These are phyloP conservation scores for Nephrocerus scutellatus DNA, from an alignment of 2,888 invertebrate species.

Conservation along the genomic window DNA sequence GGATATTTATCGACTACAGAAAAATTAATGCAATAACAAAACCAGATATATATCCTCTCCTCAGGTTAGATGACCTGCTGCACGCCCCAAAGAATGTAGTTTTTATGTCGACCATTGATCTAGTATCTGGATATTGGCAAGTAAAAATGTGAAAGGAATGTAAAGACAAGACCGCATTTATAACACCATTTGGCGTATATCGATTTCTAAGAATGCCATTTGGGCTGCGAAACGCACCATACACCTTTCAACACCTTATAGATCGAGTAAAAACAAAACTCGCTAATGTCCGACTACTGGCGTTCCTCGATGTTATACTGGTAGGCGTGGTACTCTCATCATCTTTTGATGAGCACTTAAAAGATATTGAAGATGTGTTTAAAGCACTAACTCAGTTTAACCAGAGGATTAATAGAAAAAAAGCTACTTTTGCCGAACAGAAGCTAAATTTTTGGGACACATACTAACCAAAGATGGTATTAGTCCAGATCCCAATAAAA, in stretches of 20 bases:
- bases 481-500: constrained; percentile 29
- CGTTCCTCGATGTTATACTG: constrained; percentile 33
- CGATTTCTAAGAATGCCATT: constrained; percentile 36
- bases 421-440: constrained; percentile 15
- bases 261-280: constrained; percentile 27
- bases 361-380: constrained; percentile 27
- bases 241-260: constrained; percentile 32
- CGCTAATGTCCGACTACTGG: constrained; percentile 17
- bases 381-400: constrained; percentile 19
- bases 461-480: constrained; percentile 29
- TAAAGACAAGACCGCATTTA: constrained; percentile 32
- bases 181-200: constrained; percentile 34
- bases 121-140: constrained; percentile 41
- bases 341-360: constrained; percentile 26
- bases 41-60: constrained; percentile 37
- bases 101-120: constrained; percentile 36
- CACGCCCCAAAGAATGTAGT: constrained; percentile 30
- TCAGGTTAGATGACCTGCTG: constrained; percentile 41
- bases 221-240: constrained; percentile 33
- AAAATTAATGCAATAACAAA: constrained; percentile 30
- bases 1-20: constrained; percentile 33
- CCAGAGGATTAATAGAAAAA: constrained; percentile 29
- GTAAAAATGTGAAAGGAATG: constrained; percentile 28
- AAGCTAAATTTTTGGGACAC: constrained; percentile 32
- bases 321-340: constrained; percentile 28